Conservation (phyloP, 2,888 invertebrate genomes). For the Macrosoma leucophasiata region DNA sequence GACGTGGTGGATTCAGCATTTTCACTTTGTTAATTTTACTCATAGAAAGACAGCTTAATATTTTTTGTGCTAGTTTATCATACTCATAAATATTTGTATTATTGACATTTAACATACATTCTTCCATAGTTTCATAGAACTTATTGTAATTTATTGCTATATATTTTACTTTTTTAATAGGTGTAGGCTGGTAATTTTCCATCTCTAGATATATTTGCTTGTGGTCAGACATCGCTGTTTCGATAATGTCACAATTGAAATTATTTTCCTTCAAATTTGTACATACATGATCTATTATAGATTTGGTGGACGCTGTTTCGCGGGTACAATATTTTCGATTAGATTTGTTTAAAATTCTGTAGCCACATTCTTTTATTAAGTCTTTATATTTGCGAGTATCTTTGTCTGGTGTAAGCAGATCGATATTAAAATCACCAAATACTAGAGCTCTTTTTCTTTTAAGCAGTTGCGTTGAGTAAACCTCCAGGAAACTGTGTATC, state of each 20-base stretch:
- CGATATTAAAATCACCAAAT: constrained; percentile 16
- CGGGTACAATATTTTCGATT: constrained; percentile 15
- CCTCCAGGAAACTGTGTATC: constrained; percentile 12
- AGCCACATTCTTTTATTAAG: constrained; percentile 12
- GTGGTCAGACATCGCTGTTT: constrained; percentile 23
- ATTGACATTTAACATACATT: background rate
- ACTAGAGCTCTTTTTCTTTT: constrained; percentile 11
- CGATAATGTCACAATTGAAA: constrained; percentile 13
- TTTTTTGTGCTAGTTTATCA: background rate
- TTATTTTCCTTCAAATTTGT: constrained; percentile 11
- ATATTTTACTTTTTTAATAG: constrained; percentile 10
- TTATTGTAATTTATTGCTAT: constrained; percentile 17
- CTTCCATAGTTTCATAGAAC: background rate
- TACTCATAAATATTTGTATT: background rate
- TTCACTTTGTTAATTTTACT: constrained; percentile 14
- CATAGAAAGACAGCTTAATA: background rate
- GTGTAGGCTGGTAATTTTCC: constrained; percentile 4
- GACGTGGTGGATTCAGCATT: constrained; percentile 13
- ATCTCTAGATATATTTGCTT: constrained; percentile 23
- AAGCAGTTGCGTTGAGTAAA: constrained; percentile 9
- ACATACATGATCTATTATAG: constrained; percentile 19
- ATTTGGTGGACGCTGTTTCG: constrained; percentile 10
- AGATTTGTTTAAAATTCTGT: constrained; percentile 19
- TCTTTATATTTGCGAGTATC: constrained; percentile 10
- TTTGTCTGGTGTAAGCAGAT: constrained; percentile 5